Evolutionary conservation across 2,888 invertebrate species (phyloP), one percentile per base, ranked within the genome.

Genomic region (Bombylius discolor): DNA sequence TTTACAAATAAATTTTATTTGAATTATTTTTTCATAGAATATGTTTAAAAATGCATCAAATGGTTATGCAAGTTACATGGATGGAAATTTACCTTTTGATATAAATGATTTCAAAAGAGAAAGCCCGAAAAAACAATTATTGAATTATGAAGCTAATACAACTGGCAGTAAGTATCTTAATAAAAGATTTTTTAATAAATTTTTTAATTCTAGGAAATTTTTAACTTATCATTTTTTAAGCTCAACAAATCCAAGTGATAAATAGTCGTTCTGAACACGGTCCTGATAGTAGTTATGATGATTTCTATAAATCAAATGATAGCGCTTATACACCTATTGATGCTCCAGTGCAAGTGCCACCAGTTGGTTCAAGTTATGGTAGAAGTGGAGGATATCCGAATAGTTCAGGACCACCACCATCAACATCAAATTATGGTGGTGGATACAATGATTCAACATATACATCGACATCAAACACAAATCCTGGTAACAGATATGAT

Each of bases 1-100:
- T 47, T 4, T 12, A 47, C 7, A 31, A n/a, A 32, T 12, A 11
- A 36, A 47, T 33, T 47, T 1, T 42, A 52, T 36, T 45, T 48
- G 32, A 44, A 13, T 49, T 47, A n/a, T 55, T 14, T 8, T 13
- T 8, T 57, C 56, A 5, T 47, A 72, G 72, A 71, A 61, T 59
- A 58, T 72, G 44, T 71, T 72, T 51, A 70, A 71, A 58, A 66
- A 60, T 47, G 61, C 64, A 32, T 64, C 71, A 8, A 81, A 80
- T 64, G 82, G 82, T 48, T 83, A 81, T 63, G 74, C 80, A 5
- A 83, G 82, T 62, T 84, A 83, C 64, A 78, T 84, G 67, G 82
- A 82, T 61, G 79, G 80, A 49, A 79, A 79, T 62, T 72, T 82
- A 63, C 79, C 81, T 34, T 83, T 83, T 66, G 81, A 77, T 62